Base-by-base conservation (phyloP, 30 jellyfish, hydroid and myxozoan genomes). In the Aurelia sp. region DNA sequence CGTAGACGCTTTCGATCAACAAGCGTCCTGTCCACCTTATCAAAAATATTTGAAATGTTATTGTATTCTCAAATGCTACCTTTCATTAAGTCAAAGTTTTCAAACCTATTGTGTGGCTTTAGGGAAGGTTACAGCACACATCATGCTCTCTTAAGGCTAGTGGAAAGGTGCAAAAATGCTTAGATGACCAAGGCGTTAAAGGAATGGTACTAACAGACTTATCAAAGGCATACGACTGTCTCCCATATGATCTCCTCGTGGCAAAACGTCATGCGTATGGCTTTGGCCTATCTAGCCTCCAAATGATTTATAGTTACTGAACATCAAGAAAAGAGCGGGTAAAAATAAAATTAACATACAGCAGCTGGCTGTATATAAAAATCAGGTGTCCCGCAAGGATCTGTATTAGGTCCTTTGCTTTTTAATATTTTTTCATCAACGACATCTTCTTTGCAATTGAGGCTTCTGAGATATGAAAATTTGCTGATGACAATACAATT, bases 381-480 rank as follows among this genome's bases (percentile, higher is more conserved):
- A n/a, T 68, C 80, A 68, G 62, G 80, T 8, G 76, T 68, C 20
- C 80, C 80, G 22, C 21, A 35, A 68, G 80, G 80, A 5, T 68
- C 62, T 21, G 63, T 68, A 18, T 33, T 24, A n/a, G n/a, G n/a
- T n/a, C n/a, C n/a, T n/a, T n/a, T n/a, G n/a, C n/a, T n/a, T n/a
- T n/a, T n/a, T n/a, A 68, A 33, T 68, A 16, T 68, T 30, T 63
- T 4, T 62, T 17, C 8, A 15, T 9, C 47, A 24, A 68, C 47
- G 62, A 30, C 31, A 24, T 35, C 5, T 12, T 68, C 47, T 35
- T 16, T 38, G 80, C 63, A 27, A 38, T 68, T 35, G 63, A 68
- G 63, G 62, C 19, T 68, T 68, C 62, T 27, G 63, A 30, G 80
- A 21, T 68, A 4, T 68, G 80, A 62, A 68, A n/a, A 18, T 68